Evolutionary conservation across 1,140 invertebrate species (phyloP), one percentile per base, ranked within the genome.

Genomic region (Alviniconcha marisindica): DNA sequence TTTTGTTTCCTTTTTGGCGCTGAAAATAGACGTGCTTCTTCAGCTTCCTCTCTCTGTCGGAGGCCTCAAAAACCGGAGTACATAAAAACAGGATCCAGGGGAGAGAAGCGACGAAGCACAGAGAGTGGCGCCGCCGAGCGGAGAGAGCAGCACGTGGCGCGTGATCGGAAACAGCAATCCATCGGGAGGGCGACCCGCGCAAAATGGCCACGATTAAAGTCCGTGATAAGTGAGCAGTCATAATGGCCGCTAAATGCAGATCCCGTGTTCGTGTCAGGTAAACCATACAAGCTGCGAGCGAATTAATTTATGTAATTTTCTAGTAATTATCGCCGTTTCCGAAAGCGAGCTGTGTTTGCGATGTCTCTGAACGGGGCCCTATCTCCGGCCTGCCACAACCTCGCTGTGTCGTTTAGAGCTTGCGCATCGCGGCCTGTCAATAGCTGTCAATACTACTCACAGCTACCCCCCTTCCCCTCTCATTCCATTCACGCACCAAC

Each of bases 241-340:
- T 76, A 76, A 76, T 76, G 73, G 73, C 10, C 42, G 24, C 73
- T 76, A 76, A 76, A 76, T 76, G 73, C 73, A 76, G 24, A 76
- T 76, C 73, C 31, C 73, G 44, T 76, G 73, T 76, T 76, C 73
- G 73, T 76, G 73, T 76, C 73, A 76, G 73, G 73, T 76, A 76
- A 76, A 76, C 73, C 38, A 76, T 76, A 76, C 73, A 76, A 28
- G 73, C 73, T 28, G 73, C 42, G 24, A 76, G 73, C 73, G 73
- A 76, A 76, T 76, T 76, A 76, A 76, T 76, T 76, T 76, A 76
- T 76, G 73, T 76, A 76, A 76, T 76, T 76, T 76, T 76, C 73
- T 48, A 51, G 73, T 76, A 76, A 76, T 76, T 51, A 76, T 76
- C 44, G 40, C 73, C 31, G 40, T 76, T 76, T 76, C 73, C 73